These are phyloP conservation scores for Darevskia nairensis DNA, from an alignment of 2,797 vertebrate genomes.

Conservation along the genomic window DNA sequence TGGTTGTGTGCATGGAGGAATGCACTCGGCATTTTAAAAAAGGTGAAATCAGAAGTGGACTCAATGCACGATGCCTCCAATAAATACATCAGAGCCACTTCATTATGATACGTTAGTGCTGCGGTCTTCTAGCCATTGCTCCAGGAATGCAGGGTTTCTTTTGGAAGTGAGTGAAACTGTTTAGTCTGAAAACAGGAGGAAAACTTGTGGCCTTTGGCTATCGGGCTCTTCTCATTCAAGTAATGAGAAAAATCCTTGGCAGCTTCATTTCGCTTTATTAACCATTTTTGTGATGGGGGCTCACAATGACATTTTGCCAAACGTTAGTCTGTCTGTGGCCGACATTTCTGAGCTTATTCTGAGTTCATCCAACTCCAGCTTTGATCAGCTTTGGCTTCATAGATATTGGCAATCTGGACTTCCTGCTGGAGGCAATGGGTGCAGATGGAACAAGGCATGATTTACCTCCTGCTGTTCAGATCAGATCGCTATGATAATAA, in stretches of 20 bases:
- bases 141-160: background rate
- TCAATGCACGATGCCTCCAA: background rate
- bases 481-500: too few species aligned
- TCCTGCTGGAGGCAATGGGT: background rate
- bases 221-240: background rate
- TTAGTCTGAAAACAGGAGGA: background rate
- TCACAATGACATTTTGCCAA: slow-evolving; percentile 10
- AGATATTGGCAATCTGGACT: rapidly evolving
- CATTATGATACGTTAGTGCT: too few species aligned
- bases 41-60: background rate
- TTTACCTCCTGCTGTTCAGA: background rate
- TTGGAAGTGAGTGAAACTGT: background rate
- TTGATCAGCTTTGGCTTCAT: background rate
- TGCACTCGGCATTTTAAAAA: background rate
- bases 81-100: background rate
- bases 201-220: background rate
- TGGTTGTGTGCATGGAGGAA: background rate
- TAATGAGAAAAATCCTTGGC: slow-evolving; percentile 30
- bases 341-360: background rate
- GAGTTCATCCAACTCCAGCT: background rate
- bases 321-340: background rate
- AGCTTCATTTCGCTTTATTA: slow-evolving; percentile 45
- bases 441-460: background rate
- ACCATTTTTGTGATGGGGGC: slow-evolving; percentile 17
- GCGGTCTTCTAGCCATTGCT: background rate